Evolutionary conservation across 2,797 vertebrate genomes (phyloP).

Genomic region (Pseudochirops corinnae): DNA sequence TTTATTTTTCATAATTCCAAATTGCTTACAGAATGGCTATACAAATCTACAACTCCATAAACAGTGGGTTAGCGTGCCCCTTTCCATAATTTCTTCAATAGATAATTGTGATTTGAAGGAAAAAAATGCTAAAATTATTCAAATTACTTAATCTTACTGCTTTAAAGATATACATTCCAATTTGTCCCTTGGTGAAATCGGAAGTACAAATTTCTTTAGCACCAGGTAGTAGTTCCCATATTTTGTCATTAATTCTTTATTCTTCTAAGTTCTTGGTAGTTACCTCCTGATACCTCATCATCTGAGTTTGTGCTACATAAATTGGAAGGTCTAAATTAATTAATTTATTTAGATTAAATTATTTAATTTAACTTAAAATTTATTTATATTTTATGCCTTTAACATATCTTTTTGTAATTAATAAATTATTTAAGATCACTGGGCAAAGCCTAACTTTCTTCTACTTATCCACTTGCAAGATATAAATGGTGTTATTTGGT

Average conservation of each 20-base stretch:
- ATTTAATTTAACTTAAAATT: background rate
- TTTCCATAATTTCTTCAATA: background rate
- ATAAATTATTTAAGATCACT: background rate
- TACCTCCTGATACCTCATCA: background rate
- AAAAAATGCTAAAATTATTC: background rate
- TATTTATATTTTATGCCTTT: background rate
- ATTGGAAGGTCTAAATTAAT: background rate
- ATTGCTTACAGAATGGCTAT: background rate
- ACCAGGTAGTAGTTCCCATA: background rate
- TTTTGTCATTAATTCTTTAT: background rate
- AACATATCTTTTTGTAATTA: background rate
- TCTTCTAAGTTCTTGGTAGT: background rate
- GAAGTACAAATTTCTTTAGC: background rate
- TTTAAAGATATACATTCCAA: background rate
- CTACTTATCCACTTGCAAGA: background rate
- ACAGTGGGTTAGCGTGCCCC: background rate
- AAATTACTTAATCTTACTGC: background rate
- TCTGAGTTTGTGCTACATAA: background rate
- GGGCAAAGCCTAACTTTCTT: background rate
- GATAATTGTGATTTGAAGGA: background rate
- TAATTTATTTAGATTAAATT: background rate
- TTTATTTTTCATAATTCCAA: background rate
- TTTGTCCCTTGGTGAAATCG: conserved; percentile 8
- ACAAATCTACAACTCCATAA: background rate
- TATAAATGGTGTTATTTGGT: background rate